Conservation (phyloP, 2,797 vertebrate species). For the Phalloptychus januarius region DNA sequence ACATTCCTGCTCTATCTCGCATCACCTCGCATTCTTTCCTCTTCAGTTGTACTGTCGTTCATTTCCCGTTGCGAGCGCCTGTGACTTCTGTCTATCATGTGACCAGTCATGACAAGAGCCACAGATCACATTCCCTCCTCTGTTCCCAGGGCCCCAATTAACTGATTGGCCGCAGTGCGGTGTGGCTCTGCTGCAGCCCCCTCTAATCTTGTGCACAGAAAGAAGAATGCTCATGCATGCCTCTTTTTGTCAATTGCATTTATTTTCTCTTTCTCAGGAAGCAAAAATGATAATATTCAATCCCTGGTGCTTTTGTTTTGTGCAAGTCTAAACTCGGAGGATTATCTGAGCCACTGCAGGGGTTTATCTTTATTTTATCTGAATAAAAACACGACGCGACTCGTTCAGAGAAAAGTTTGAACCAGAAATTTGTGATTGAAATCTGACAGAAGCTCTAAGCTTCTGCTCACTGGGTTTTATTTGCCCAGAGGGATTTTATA, state of each 20-base stretch:
- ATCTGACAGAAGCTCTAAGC: not conserved
- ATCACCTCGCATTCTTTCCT: not conserved
- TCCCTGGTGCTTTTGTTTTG: not conserved
- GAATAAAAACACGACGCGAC: not conserved
- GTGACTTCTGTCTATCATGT: slow-evolving; percentile 62
- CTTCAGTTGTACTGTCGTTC: slow-evolving; percentile 20
- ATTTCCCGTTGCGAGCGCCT: slow-evolving; percentile 34
- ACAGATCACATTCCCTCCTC: slow-evolving; percentile 44
- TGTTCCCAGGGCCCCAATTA: slow-evolving; percentile 72
- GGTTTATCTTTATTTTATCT: not conserved
- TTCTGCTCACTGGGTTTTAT: not conserved
- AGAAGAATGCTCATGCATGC: not conserved
- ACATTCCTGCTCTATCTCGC: slow-evolving; percentile 46
- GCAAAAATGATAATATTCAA: not conserved
- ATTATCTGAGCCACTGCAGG: not conserved
- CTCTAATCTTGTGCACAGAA: slow-evolving; percentile 12
- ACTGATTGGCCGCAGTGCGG: slow-evolving; percentile 60
- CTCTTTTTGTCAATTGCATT: not conserved
- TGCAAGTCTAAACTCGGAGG: not conserved
- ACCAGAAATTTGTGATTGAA: not conserved
- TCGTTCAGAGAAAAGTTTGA: not conserved
- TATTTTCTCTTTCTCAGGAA: not conserved
- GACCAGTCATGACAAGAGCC: slow-evolving; percentile 57
- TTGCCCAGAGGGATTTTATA: not conserved
- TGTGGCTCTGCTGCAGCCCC: slow-evolving; percentile 24